A percentile compares a stretch with the other conserved stretches of the same genome.
Evolutionary conservation across 2,113 vertebrate genomes (phyloP).

Genomic region (Boulengeromyrus knoepffleri): DNA sequence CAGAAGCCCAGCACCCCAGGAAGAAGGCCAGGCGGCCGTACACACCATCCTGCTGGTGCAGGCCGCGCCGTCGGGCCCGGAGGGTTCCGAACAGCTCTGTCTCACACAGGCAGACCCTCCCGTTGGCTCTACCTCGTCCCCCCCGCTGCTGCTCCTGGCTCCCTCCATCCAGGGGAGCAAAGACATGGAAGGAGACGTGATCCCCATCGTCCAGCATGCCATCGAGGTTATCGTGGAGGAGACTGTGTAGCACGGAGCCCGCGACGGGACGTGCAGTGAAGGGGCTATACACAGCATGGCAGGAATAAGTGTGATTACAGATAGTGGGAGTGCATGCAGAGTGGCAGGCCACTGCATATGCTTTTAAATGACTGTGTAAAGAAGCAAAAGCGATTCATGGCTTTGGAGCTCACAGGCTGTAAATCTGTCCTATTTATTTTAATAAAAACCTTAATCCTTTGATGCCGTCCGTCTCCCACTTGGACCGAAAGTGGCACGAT

Average conservation of each 20-base stretch:
- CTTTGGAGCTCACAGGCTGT: not conserved
- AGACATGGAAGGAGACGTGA: not conserved
- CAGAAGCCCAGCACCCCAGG: not conserved
- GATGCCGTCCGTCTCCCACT: not conserved
- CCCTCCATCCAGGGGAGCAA: constrained; percentile 13
- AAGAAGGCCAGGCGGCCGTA: constrained; percentile 16
- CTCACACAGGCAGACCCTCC: not conserved
- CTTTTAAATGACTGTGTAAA: not conserved
- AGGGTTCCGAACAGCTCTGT: not conserved
- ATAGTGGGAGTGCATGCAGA: not conserved
- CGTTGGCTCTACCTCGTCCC: not conserved
- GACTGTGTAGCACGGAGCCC: constrained; percentile 13
- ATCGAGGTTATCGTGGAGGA: constrained; percentile 31
- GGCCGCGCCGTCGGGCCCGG: not conserved
- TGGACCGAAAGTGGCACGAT: not conserved
- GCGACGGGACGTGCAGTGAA: not conserved
- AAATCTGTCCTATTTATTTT: constrained; percentile 11
- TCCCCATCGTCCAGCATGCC: constrained; percentile 23
- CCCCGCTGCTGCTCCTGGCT: constrained; percentile 20
- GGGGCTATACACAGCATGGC: not conserved
- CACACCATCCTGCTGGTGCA: constrained; percentile 28
- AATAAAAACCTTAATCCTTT: constrained; percentile 9
- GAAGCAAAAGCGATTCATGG: not conserved
- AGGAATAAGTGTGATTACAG: not conserved
- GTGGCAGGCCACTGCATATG: not conserved